Conservation (phyloP, 2,888 invertebrate species). For the Tribolium freemani region DNA sequence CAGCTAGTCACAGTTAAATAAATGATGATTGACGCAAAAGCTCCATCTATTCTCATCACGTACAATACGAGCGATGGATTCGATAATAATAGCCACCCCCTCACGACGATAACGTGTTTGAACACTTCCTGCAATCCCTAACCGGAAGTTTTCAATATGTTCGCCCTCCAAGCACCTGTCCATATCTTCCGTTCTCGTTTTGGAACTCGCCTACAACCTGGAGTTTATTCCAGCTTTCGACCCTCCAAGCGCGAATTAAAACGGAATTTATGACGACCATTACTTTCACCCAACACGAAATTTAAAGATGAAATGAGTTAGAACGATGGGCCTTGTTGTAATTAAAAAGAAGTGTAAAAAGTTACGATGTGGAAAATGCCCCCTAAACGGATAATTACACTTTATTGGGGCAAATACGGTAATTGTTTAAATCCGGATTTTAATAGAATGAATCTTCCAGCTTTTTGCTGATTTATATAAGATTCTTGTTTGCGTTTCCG, state of each 20-base stretch:
- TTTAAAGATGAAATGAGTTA: not conserved
- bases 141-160: constrained; percentile 46
- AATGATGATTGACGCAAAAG: constrained; percentile 30
- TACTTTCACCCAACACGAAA: not conserved
- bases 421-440: not conserved
- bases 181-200: constrained; percentile 36
- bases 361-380: not conserved
- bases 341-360: not conserved
- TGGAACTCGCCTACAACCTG: constrained; percentile 14
- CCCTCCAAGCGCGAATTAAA: constrained; percentile 19
- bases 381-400: not conserved
- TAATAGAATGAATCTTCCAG: not conserved
- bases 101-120: constrained; percentile 40
- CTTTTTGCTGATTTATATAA: not conserved
- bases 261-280: constrained; percentile 22
- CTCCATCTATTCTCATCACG: constrained; percentile 33
- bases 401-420: not conserved
- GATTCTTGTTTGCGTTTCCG: not conserved
- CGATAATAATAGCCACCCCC: constrained; percentile 39
- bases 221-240: constrained; percentile 5
- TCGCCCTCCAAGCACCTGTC: constrained; percentile 39
- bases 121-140: constrained; percentile 45
- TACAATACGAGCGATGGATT: constrained; percentile 15
- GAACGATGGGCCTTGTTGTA: not conserved
- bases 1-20: constrained; percentile 5